These are phyloP conservation scores for Argyrosomus japonicus DNA, from an alignment of 2,113 vertebrate species.

Conservation along the genomic window DNA sequence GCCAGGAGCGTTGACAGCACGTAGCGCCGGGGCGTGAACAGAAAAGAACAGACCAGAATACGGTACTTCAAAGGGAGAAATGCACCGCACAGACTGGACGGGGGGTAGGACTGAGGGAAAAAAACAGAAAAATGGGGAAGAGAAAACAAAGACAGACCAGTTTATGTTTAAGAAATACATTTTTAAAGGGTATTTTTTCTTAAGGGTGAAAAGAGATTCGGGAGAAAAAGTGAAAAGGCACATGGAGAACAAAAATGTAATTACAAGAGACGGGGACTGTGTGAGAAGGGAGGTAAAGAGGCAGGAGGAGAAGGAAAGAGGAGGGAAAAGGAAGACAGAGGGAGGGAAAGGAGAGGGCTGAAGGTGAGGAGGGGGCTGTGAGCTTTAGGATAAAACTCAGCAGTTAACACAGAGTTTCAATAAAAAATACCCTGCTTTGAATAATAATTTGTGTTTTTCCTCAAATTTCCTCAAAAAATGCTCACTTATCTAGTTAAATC, in stretches of 20 bases:
- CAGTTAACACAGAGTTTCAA: neutral
- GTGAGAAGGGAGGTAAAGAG: constrained; percentile 23
- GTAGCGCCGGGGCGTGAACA: constrained; percentile 79
- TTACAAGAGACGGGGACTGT: neutral
- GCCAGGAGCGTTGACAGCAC: constrained; percentile 83
- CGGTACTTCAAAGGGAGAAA: constrained; percentile 77
- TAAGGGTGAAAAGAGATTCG: neutral
- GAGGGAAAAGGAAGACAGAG: constrained; percentile 54
- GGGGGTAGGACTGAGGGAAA: neutral
- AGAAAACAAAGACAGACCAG: constrained; percentile 5
- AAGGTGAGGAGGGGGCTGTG: constrained; percentile 14
- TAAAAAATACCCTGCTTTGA: neutral
- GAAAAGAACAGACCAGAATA: constrained; percentile 72
- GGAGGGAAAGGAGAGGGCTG: constrained; percentile 51
- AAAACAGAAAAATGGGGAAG: neutral
- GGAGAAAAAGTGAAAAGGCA: neutral
- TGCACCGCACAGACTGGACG: constrained; percentile 50
- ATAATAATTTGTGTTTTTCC: neutral
- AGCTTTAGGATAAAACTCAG: constrained; percentile 7
- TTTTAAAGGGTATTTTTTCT: constrained; percentile 17
- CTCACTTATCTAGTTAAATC: too few species aligned
- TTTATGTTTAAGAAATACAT: neutral
- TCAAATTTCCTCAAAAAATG: neutral
- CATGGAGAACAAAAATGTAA: constrained; percentile 28
- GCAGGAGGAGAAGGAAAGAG: constrained; percentile 37